phyloP scores from a whole-genome alignment of 2,797 vertebrate species.

The Cygnus olor region DNA sequence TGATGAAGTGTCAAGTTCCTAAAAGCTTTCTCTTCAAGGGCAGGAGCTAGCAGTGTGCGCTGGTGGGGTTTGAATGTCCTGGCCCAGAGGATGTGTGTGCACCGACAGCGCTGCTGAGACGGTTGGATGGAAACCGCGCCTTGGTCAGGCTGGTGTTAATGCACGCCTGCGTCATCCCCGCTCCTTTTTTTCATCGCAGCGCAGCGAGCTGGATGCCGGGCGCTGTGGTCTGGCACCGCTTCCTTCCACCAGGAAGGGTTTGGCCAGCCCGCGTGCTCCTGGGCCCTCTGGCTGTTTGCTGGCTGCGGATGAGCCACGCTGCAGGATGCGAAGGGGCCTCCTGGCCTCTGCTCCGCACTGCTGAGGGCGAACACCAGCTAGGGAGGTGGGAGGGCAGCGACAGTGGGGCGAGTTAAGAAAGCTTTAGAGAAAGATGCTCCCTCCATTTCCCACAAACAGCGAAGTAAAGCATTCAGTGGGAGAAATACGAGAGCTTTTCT shows the following conservation, averaged over 20 bases:
- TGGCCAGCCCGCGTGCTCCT: not conserved
- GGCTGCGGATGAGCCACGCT: not conserved
- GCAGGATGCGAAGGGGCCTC: not conserved
- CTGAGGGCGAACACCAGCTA: not conserved
- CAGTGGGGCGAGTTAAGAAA: not conserved
- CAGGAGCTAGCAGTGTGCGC: not conserved
- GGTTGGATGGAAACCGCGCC: not conserved
- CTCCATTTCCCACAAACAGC: not conserved
- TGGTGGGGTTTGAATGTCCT: accelerated
- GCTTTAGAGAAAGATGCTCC: not conserved
- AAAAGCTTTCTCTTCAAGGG: not conserved
- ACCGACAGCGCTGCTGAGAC: accelerated
- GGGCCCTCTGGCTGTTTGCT: not conserved
- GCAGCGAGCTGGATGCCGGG: not conserved
- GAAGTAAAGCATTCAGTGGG: not conserved
- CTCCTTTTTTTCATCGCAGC: not conserved
- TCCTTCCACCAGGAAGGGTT: not conserved
- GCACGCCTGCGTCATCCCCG: accelerated
- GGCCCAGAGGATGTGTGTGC: accelerated
- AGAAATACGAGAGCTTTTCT: not conserved
- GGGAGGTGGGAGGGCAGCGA: not conserved
- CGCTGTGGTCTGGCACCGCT: not conserved
- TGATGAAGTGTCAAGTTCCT: not conserved
- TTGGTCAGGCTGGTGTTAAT: not conserved
- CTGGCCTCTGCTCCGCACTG: not conserved